Conservation (phyloP, 2,113 vertebrate genomes). For the Polyodon spathula region DNA sequence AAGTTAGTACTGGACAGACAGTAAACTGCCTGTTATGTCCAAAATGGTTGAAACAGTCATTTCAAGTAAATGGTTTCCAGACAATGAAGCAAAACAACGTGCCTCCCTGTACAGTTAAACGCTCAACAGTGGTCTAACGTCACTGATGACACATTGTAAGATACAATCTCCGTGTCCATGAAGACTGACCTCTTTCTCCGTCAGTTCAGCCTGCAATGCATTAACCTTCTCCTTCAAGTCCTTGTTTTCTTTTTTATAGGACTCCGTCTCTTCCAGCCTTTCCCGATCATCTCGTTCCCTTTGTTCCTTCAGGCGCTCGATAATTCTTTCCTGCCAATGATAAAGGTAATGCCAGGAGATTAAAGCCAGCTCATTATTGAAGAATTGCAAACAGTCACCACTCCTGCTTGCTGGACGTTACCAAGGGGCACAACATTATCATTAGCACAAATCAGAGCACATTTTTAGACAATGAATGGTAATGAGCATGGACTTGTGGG, state of each 20-base stretch:
- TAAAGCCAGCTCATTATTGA: not conserved
- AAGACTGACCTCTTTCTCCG: constrained; percentile 87
- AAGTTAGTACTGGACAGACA: too few species aligned
- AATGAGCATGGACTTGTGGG: too few species aligned
- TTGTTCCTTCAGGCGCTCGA: constrained; percentile 87
- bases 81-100: too few species aligned
- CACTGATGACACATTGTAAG: too few species aligned
- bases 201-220: constrained; percentile 81
- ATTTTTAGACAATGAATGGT: constrained; percentile 7
- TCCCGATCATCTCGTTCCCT: constrained; percentile 79
- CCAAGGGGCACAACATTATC: not conserved
- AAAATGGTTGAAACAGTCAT: too few species aligned
- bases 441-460: not conserved
- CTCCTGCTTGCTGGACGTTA: constrained; percentile 1
- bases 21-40: too few species aligned
- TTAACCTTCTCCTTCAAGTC: constrained; percentile 83
- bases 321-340: constrained; percentile 78
- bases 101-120: too few species aligned
- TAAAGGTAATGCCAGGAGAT: constrained; percentile 1
- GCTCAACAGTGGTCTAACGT: too few species aligned
- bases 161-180: too few species aligned
- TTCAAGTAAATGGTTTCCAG: too few species aligned
- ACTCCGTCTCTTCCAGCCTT: constrained; percentile 79
- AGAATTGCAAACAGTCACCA: not conserved
- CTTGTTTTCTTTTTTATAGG: constrained; percentile 86